Base-by-base conservation (phyloP, 1,140 invertebrate genomes). In the Diorhabda elongata region DNA sequence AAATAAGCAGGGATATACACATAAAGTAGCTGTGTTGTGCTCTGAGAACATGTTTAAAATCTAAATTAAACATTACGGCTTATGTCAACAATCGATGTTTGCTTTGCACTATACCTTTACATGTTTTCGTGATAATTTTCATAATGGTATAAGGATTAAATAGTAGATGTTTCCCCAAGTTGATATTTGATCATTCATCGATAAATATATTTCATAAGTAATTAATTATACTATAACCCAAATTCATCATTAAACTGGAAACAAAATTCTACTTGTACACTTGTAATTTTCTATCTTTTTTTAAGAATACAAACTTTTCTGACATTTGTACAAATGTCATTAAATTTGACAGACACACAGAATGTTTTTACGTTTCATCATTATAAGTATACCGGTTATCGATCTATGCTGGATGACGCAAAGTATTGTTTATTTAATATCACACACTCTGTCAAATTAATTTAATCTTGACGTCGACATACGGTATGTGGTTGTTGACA, bases 61-160 rank as follows among this genome's bases (percentile, higher is more conserved):
- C 70, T 66, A 71, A 71, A 69, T 71, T 64, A 71, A 71, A 71
- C 70, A 71, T 71, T 66, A 71, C 67, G 42, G 70, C 52, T 71
- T 71, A 64, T 71, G 70, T 71, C 70, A 71, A 71, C 67, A 67
- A 71, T 67, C 66, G 58, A 52, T 71, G 69, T 71, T 71, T 71
- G 66, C 69, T 71, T 71, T 71, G 69, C 69, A 64, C 61, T 71
- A 67, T 67, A 67, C 58, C 58, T 67, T 67, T 67, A 60, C 65
- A 67, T 67, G 57, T 60, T 60, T 67, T 67, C 42, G 45, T 43
- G 65, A 64, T 52, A 57, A 64, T 56, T 64, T 64, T 64, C 47
- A 43, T 64, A 64, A 64, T 64, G 63, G 47, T 64, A 64, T 62
- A 47, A n/a, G 47, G 47, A 52, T 52, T 52, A 52, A 52, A n/a